Evolutionary conservation across 2,113 vertebrate species (phyloP), one percentile per base, ranked within the genome.

Genomic region (Rostratula benghalensis): DNA sequence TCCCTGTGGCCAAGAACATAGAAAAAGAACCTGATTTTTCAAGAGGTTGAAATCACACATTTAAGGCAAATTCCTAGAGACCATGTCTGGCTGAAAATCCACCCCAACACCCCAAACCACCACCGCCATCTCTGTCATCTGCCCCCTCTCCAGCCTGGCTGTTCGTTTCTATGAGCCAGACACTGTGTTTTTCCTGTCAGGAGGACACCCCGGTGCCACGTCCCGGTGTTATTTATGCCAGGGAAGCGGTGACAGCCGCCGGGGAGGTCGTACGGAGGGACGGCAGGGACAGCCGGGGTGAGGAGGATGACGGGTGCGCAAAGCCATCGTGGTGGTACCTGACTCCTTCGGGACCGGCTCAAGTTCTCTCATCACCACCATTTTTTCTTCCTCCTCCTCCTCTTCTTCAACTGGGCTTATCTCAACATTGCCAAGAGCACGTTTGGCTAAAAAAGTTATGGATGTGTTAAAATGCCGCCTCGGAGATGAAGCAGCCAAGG

Each of bases 401-500:
- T 96, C 91, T 67, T 89, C 95, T 95, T 96, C 93, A 79, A 77
- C 7, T 69, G 56, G 65, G 68, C 61, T 96, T 96, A 97, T 92
- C 77, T 87, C 97, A 95, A 83, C 68, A 77, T 16, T 88, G 94
- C 85, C 97, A 95, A 94, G 91, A 87, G 84, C 83, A 90, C 3
- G 56, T 95, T 83, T 89, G 67, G 93, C 96, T 97, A 97, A 94
- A 96, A 97, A 93, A 95, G 89, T 96, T 74, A 94, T 0, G 83
- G 27, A 93, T 6, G 77, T 54, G 75, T 95, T 93, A 96, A 95
- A 96, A 94, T 22, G 84, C 74, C 82, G 75, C 91, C 80, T 85
- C n/a, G 11, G 83, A 68, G 35, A 43, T 8, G 35, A 80, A 82
- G 57, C 10, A 51, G 41, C 59, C 90, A 74, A 88, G 37, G 37